Base-by-base conservation (phyloP, 1,140 invertebrate species). In the Zaprionus lachaisei region DNA sequence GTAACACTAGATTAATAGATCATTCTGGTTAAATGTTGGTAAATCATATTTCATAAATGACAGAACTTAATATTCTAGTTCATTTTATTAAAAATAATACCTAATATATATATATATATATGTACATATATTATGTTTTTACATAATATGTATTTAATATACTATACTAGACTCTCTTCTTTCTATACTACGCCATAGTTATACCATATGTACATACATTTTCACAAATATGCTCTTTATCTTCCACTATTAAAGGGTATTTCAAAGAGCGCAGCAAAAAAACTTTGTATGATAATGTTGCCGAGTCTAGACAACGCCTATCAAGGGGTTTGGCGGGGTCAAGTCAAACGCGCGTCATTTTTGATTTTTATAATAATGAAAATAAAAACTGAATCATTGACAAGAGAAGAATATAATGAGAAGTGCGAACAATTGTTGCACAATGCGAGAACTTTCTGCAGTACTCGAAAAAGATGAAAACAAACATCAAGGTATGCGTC, bases 361-460 rank as follows among this genome's bases (percentile, higher is more conserved):
- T 56, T 56, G 22, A 56, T 56, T 56, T 31, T 28, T 56, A 56
- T 17, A 56, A 56, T 15, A 20, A n/a, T 26, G 41, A 47, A 49
- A 14, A 31, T n/a, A 61, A 31, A 31, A 38, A 41, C 60, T 62
- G 58, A 61, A 54, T 55, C 67, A 67, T 67, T 38, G 34, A 3
- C 49, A n/a, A 26, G 6, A 12, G 5, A 44, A 28, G 12, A 9
- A 6, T 26, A 12, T 11, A 0, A 55, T 38, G 28, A 58, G 26
- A 17, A 67, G 14, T n/a, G 0, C 15, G n/a, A 22, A 31, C 34
- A 41, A 38, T 34, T 2, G 5, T 28, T 28, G 26, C 24, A 56
- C 22, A 31, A 28, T 56, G 14, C 15, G 24, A 28, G 26, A 56
- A 56, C 5, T 26, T 56, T 7, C 12, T 26, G 5, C 20, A 44